Conservation (phyloP, 2,113 vertebrate species). For the Litocranius walleri region DNA sequence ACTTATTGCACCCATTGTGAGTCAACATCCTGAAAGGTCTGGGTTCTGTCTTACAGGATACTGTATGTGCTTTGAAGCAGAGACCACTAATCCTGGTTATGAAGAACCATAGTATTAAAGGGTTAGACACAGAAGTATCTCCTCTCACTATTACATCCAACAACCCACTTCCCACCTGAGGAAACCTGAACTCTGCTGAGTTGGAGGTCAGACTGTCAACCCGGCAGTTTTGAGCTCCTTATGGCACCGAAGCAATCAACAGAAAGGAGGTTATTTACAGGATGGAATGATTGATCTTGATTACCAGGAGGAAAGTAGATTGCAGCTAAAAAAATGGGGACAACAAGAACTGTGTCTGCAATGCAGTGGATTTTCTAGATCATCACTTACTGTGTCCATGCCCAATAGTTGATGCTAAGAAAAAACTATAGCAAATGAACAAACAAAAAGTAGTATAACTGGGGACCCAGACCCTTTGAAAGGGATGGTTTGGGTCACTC, state of each 20-base stretch:
- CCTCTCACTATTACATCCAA: neutral
- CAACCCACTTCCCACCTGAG: neutral
- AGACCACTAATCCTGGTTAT: neutral
- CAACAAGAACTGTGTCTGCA: neutral
- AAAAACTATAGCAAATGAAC: neutral
- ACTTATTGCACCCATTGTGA: neutral
- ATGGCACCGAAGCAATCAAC: neutral
- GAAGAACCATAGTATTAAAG: neutral
- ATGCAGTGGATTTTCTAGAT: neutral
- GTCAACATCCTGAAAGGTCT: neutral
- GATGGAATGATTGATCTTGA: neutral
- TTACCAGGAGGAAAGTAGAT: neutral
- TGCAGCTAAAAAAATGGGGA: neutral
- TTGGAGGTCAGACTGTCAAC: neutral
- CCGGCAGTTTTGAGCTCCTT: neutral
- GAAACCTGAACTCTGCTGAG: neutral
- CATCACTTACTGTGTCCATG: neutral
- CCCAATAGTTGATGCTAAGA: neutral
- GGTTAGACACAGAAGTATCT: neutral
- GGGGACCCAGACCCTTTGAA: neutral
- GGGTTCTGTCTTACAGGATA: neutral
- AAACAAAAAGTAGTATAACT: neutral
- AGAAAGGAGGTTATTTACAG: neutral
- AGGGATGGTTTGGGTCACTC: neutral
- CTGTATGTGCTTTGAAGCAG: neutral